A percentile compares a stretch with the other conserved stretches of the same genome.
Evolutionary conservation across 2,113 vertebrate genomes (phyloP).

Genomic region (Psittacula cyanocephala): DNA sequence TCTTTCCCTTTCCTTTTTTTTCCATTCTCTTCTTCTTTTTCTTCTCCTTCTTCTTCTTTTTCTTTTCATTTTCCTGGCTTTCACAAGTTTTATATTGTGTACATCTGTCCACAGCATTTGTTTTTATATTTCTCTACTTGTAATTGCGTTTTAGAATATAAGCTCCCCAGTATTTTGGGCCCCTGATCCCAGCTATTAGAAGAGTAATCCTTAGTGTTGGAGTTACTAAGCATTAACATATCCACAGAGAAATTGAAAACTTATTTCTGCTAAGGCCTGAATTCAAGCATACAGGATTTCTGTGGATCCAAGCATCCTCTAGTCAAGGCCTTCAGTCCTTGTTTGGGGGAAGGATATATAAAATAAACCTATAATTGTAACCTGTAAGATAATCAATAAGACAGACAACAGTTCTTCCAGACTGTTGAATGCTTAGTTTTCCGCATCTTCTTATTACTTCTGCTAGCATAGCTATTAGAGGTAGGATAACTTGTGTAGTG

Average conservation of each 20-base stretch:
- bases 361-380: not conserved
- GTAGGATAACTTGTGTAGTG: not conserved
- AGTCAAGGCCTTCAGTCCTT: not conserved
- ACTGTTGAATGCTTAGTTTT: not conserved
- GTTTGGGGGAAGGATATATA: not conserved
- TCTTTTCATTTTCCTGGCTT: not conserved
- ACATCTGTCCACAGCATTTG: not conserved
- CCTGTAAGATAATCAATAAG: not conserved
- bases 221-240: not conserved
- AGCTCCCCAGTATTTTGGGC: not conserved
- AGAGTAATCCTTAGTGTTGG: not conserved
- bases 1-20: no score
- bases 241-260: not conserved
- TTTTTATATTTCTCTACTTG: not conserved
- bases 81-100: fast-evolving
- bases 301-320: not conserved
- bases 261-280: not conserved
- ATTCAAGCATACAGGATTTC: not conserved
- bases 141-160: not conserved
- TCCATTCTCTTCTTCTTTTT: no score
- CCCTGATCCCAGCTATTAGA: not conserved
- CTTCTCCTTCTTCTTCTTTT: not conserved
- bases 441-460: not conserved
- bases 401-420: not conserved
- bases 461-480: not conserved